Evolutionary conservation across 2,113 vertebrate genomes (phyloP).

Genomic region (Seriola dumerili): DNA sequence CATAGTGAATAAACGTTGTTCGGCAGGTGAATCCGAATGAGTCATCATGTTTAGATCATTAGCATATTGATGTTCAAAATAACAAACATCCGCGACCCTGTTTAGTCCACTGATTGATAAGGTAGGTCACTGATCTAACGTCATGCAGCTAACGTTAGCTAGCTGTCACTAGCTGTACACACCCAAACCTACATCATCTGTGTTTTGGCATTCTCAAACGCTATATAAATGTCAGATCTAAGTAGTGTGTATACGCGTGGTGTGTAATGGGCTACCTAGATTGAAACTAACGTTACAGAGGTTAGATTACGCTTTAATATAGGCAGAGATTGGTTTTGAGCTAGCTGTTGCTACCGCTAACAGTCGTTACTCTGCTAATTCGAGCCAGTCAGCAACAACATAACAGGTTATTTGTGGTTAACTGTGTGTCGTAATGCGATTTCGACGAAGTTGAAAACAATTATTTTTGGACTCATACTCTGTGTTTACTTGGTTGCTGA

Average conservation of each 20-base stretch:
- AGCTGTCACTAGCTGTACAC: constrained; percentile 80
- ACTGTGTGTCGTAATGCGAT: constrained; percentile 68
- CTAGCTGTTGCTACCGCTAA: constrained; percentile 52
- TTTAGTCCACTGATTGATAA: not conserved
- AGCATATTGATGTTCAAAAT: not conserved
- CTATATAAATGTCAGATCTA: not conserved
- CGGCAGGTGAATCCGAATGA: not conserved
- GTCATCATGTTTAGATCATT: not conserved
- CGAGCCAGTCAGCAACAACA: constrained; percentile 67
- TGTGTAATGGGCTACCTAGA: not conserved
- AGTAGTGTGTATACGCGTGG: rapidly evolving
- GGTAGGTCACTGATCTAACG: constrained; percentile 20
- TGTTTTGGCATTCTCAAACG: constrained; percentile 30
- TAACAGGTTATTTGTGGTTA: constrained; percentile 70
- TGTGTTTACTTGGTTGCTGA: not conserved
- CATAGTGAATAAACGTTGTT: not conserved
- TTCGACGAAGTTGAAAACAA: constrained; percentile 36
- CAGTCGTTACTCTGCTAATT: constrained; percentile 49
- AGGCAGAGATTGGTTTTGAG: not conserved
- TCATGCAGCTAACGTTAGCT: constrained; percentile 57
- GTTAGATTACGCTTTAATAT: not conserved
- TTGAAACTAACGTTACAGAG: not conserved
- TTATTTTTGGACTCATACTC: constrained; percentile 32
- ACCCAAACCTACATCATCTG: constrained; percentile 73
- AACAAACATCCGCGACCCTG: not conserved